Conservation (phyloP, 2,888 invertebrate genomes). For the Aromia moschata region DNA sequence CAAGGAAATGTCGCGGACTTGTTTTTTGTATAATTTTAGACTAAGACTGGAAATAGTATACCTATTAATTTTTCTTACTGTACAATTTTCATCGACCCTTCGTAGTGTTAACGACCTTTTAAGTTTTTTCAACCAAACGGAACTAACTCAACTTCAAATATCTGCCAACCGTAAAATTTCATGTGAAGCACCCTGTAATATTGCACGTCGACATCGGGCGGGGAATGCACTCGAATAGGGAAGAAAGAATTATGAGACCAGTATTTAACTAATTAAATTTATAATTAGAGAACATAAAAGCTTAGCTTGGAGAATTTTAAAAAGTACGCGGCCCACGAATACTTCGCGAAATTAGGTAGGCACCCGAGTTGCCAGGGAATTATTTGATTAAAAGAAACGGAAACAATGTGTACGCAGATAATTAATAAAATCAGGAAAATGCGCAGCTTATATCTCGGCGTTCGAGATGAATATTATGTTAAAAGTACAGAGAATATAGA, state of each 20-base stretch:
- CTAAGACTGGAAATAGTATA: too few species aligned
- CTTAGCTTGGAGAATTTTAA: neutral
- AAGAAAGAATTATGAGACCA: neutral
- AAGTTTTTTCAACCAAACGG: too few species aligned
- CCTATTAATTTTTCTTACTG: too few species aligned
- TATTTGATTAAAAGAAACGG: neutral
- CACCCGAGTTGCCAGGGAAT: neutral
- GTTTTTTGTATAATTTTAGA: too few species aligned
- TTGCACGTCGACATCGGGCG: neutral
- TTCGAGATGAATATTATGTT: too few species aligned
- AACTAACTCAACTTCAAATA: too few species aligned
- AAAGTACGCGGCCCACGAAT: neutral
- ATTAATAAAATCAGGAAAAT: too few species aligned
- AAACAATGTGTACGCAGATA: neutral
- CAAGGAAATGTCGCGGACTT: too few species aligned
- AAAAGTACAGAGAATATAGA: too few species aligned
- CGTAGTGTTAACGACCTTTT: too few species aligned
- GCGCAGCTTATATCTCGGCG: too few species aligned
- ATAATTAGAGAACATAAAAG: neutral
- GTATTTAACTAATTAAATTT: neutral
- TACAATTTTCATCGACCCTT: too few species aligned
- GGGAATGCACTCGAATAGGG: neutral
- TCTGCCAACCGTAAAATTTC: neutral
- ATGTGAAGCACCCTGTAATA: neutral
- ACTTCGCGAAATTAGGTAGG: neutral